Evolutionary conservation across 2,797 vertebrate genomes (phyloP), one percentile per base, ranked within the genome.

Genomic region (Glossophaga mutica): DNA sequence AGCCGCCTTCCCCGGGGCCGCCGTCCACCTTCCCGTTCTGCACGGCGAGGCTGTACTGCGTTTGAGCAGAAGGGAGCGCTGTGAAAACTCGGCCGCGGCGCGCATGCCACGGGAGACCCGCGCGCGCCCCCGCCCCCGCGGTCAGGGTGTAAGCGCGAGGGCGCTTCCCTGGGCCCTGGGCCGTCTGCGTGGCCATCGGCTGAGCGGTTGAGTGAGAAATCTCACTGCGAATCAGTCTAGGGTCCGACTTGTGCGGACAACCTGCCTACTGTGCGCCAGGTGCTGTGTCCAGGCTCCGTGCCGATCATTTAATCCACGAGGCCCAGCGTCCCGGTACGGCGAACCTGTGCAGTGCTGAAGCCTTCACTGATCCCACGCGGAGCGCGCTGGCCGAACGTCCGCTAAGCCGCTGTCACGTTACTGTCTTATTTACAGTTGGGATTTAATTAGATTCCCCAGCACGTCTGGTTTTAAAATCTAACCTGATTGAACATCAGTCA

Each of bases 21-120:
- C 98, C 97, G 0, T 98, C 97, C 82, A 97, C 86, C 73, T 98
- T 98, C 87, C 94, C 92, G n/a, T 98, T 98, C 67, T 98, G 98
- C n/a, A 98, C 96, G 68, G 97, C 93, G 62, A 98, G 98, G 34
- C 94, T 98, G 57, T 97, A 98, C 98, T 98, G 98, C 16, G 62
- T 94, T 97, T 97, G 97, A 85, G 90, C 87, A 98, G 94, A 92
- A 76, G 48, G 4, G 96, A 94, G 76, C 1, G 39, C 74, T 34
- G 94, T 97, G 90, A 82, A 91, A 95, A 70, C 76, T 94, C 26
- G 34, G 84, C 34, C 48, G 57, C 37, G 59, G n/a, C 32, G 81
- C n/a, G 7, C 24, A 71, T 44, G 65, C 37, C 65, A n/a, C 37
- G 3, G 62, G 34, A 70, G 9, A 37, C 48, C 3, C n/a, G 3